phyloP scores from a whole-genome alignment of 2,113 vertebrate genomes.

The Myiagra hebetior region DNA sequence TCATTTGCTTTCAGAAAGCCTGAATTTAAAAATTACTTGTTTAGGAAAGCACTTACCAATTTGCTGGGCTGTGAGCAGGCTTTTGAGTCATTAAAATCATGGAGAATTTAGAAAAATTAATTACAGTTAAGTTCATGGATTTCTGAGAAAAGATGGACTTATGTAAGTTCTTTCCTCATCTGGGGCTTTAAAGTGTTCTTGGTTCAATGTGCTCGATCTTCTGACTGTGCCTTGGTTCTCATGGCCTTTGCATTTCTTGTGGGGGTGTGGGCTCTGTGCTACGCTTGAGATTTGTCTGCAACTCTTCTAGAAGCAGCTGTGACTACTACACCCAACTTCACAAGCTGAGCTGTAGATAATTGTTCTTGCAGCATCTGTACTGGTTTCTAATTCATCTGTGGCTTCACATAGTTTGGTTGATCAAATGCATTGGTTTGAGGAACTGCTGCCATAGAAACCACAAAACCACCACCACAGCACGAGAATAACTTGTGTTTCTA shows the following conservation, averaged over 20 bases:
- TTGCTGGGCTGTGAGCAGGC: not conserved
- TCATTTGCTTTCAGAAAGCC: not conserved
- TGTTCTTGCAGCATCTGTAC: not conserved
- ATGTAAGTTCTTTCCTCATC: not conserved
- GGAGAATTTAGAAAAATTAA: not conserved
- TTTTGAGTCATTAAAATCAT: not conserved
- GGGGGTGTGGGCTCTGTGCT: not conserved
- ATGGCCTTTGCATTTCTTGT: not conserved
- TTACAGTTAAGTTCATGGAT: not conserved
- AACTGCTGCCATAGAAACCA: conserved; percentile 12
- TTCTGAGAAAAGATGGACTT: not conserved
- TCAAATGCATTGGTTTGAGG: not conserved
- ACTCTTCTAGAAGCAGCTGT: not conserved
- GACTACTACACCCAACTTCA: not conserved
- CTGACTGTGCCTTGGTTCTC: not conserved
- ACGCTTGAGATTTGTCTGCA: not conserved
- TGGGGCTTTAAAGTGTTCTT: not conserved
- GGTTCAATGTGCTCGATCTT: not conserved
- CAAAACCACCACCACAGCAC: not conserved
- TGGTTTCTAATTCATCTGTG: not conserved
- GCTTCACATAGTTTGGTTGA: not conserved
- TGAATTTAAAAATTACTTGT: not conserved
- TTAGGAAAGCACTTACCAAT: not conserved
- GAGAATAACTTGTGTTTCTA: not conserved
- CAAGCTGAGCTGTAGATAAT: not conserved